Evolutionary conservation across 2,113 vertebrate species (phyloP).

Genomic region (Bubo bubo): DNA sequence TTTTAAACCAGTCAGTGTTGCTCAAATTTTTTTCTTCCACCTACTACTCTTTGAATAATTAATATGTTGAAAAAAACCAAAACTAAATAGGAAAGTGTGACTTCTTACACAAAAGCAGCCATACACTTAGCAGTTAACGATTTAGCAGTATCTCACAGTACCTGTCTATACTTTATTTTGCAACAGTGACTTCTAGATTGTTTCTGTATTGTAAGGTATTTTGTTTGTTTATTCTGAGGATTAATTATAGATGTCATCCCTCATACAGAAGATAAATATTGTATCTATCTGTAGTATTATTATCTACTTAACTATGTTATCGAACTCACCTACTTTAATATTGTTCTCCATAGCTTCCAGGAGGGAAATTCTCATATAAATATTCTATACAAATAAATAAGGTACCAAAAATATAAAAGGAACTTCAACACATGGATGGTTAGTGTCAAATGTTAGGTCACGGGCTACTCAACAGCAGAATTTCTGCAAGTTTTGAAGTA

Average conservation of each 20-base stretch:
- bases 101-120: background rate
- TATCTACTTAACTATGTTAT: background rate
- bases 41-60: background rate
- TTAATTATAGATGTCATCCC: background rate
- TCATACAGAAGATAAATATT: background rate
- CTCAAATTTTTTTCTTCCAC: background rate
- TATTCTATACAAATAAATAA: background rate
- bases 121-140: background rate
- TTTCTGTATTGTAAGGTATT: background rate
- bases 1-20: background rate
- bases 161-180: background rate
- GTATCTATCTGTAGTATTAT: background rate
- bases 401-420: rapidly evolving
- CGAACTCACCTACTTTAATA: background rate
- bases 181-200: background rate
- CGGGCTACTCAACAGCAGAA: background rate
- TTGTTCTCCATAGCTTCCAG: background rate
- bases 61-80: background rate
- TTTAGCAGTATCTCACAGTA: background rate
- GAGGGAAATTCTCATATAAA: background rate
- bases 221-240: background rate
- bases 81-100: background rate
- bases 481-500: background rate
- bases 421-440: background rate
- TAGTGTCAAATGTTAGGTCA: background rate